Evolutionary conservation across 2,797 vertebrate genomes (phyloP).

Genomic region (Danio choprae): DNA sequence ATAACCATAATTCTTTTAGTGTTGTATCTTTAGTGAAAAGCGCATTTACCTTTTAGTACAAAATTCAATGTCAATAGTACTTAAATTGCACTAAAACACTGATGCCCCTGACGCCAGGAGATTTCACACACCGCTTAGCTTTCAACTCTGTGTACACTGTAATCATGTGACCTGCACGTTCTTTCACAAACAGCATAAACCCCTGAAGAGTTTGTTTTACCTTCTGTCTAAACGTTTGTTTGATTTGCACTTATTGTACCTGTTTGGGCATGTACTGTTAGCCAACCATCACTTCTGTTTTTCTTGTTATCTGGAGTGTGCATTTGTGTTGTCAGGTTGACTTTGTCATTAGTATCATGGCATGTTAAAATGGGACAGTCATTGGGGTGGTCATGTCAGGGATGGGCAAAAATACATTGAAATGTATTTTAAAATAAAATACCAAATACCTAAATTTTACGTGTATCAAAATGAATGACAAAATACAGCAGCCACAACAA

Average conservation of each 20-base stretch:
- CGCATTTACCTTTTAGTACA: neutral
- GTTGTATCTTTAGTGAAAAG: neutral
- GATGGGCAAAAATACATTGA: too few relatives aligned
- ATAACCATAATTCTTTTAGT: too few relatives aligned
- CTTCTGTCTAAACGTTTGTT: neutral
- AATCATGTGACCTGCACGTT: constrained; percentile 24
- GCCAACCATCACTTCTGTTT: neutral
- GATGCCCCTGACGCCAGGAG: neutral
- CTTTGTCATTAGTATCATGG: neutral
- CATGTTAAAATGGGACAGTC: neutral
- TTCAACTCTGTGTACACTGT: neutral
- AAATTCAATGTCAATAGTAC: neutral
- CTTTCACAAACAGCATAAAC: neutral
- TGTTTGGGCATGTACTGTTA: neutral
- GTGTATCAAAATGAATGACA: too few relatives aligned
- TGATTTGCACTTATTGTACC: neutral
- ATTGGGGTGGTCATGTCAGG: neutral
- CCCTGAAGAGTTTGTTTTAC: neutral
- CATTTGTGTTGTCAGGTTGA: neutral
- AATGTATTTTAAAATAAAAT: too few relatives aligned
- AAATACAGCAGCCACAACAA: too few relatives aligned
- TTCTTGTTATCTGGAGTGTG: neutral
- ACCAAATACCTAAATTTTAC: too few relatives aligned
- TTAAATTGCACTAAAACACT: neutral
- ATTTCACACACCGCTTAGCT: constrained; percentile 13